These are phyloP conservation scores for Leptopilina myrica DNA, from an alignment of 2,888 invertebrate species.

Conservation along the genomic window DNA sequence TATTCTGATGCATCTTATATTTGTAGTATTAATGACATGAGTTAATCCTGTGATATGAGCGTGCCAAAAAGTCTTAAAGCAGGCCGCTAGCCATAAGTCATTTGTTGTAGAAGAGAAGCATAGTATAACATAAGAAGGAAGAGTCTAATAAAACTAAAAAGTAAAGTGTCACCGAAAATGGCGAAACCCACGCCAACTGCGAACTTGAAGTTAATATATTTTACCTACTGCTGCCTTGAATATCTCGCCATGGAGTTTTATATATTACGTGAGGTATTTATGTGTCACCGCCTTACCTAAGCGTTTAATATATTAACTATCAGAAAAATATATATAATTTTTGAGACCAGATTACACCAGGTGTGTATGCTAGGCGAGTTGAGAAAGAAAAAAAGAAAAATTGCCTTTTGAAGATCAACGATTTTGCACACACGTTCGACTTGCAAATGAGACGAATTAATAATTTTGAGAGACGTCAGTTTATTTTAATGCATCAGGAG, in stretches of 20 bases:
- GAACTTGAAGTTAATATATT: slow-evolving; percentile 67
- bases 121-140: slow-evolving; percentile 41
- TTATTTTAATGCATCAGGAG: too few relatives aligned
- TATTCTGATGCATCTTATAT: slow-evolving; percentile 29
- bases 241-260: slow-evolving; percentile 45
- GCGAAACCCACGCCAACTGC: slow-evolving; percentile 64
- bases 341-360: neutral
- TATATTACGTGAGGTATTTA: slow-evolving; percentile 71
- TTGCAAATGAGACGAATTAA: slow-evolving; percentile 9
- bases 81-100: slow-evolving; percentile 39
- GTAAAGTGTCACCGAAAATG: slow-evolving; percentile 67
- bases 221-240: slow-evolving; percentile 62
- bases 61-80: slow-evolving; percentile 26
- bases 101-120: slow-evolving; percentile 39
- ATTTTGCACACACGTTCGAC: neutral
- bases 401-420: neutral
- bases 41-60: slow-evolving; percentile 35
- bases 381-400: neutral
- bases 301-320: slow-evolving; percentile 74
- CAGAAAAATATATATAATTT: slow-evolving; percentile 44
- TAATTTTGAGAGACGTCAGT: neutral
- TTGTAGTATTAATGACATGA: slow-evolving; percentile 35
- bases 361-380: neutral
- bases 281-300: slow-evolving; percentile 74
- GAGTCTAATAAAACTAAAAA: slow-evolving; percentile 42